Evolutionary conservation across 2,113 vertebrate genomes (phyloP).

Genomic region (Myrmecobius fasciatus): DNA sequence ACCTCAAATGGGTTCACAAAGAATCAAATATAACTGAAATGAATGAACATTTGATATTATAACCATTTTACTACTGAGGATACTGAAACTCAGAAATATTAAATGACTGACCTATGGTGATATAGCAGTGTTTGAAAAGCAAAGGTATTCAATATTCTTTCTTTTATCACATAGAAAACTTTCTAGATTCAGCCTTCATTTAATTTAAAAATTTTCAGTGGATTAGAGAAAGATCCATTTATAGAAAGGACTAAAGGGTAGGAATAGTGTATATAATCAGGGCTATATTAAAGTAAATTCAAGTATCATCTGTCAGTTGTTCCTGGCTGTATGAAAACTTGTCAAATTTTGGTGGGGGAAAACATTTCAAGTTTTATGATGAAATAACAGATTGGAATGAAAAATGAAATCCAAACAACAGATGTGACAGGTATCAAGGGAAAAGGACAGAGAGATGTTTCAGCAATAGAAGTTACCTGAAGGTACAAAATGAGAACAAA

Average conservation of each 20-base stretch:
- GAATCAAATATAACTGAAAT: not conserved
- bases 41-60: not conserved
- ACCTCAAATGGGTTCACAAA: not conserved
- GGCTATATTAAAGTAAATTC: not conserved
- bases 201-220: not conserved
- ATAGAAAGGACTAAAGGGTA: not conserved
- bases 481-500: not conserved
- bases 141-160: not conserved
- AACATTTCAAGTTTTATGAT: not conserved
- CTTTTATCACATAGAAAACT: not conserved
- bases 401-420: constrained; percentile 8
- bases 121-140: not conserved
- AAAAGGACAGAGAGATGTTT: not conserved
- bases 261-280: not conserved
- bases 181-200: rapidly evolving
- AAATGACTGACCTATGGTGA: not conserved
- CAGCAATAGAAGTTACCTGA: not conserved
- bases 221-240: not conserved
- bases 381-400: not conserved
- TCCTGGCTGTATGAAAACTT: not conserved
- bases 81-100: not conserved
- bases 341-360: constrained; percentile 1
- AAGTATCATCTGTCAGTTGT: not conserved
- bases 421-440: constrained; percentile 12
- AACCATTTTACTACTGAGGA: not conserved